These are phyloP conservation scores for Brachionus rubens DNA, from an alignment of 1,140 invertebrate species.

Conservation along the genomic window DNA sequence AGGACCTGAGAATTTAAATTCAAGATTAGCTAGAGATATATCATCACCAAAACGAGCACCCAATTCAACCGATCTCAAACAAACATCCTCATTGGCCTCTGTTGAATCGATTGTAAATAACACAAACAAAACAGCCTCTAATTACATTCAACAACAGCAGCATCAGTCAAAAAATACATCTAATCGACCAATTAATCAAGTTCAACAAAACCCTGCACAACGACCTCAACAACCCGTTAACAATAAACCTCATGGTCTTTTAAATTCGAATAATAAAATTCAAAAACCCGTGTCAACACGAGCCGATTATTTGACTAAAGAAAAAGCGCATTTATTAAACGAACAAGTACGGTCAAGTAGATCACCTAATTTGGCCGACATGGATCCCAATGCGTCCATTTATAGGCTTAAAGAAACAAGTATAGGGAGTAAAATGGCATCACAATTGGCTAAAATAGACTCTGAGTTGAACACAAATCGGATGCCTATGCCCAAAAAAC, in stretches of 20 bases:
- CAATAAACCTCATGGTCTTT: not conserved
- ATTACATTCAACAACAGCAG: constrained; percentile 12
- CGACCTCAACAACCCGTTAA: too few species aligned
- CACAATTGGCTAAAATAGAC: not conserved
- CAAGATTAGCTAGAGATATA: not conserved
- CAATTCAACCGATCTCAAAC: not conserved
- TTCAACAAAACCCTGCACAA: not conserved
- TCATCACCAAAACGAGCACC: not conserved
- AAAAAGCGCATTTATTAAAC: not conserved
- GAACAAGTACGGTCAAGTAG: not conserved
- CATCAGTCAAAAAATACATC: not conserved
- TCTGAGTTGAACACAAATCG: not conserved
- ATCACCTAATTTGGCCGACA: not conserved
- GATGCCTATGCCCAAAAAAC: not conserved
- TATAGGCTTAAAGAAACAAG: not conserved
- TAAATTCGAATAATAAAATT: not conserved
- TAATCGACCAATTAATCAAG: not conserved
- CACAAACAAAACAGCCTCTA: not conserved
- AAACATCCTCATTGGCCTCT: not conserved
- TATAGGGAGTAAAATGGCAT: not conserved
- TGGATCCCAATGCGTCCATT: not conserved
- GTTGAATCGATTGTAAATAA: constrained; percentile 14
- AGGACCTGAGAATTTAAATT: not conserved
- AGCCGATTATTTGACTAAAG: constrained; percentile 1
- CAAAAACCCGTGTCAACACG: not conserved